Conservation (phyloP, 1,140 invertebrate genomes). For the Achatina immaculata region DNA sequence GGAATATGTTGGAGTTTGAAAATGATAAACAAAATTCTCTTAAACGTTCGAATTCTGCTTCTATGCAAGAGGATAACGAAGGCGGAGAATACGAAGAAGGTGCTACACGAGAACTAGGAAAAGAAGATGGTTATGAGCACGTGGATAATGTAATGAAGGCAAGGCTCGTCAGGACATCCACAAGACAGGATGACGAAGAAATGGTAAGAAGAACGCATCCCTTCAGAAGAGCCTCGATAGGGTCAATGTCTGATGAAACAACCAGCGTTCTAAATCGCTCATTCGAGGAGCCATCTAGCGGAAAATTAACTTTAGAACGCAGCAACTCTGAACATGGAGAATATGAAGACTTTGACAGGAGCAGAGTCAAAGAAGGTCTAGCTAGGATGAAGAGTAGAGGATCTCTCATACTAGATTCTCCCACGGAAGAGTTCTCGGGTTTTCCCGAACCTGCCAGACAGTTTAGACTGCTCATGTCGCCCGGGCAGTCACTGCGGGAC, state of each 20-base stretch:
- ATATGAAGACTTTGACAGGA: too few relatives aligned
- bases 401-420: background rate
- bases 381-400: background rate
- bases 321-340: background rate
- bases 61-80: background rate
- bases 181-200: conserved; percentile 2
- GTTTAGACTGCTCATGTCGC: too few relatives aligned
- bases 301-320: background rate
- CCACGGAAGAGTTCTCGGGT: background rate
- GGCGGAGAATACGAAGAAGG: background rate
- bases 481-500: background rate
- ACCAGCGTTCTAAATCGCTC: conserved; percentile 12
- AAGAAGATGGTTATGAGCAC: background rate
- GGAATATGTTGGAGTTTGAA: conserved; percentile 3
- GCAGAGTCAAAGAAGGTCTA: conserved; percentile 4
- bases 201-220: background rate
- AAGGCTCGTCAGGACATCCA: conserved; percentile 9
- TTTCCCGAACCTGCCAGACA: background rate
- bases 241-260: background rate
- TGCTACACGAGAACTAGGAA: background rate
- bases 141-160: conserved; percentile 30
- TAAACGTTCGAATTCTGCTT: background rate
- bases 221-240: background rate
- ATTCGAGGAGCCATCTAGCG: background rate
- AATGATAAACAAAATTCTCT: background rate